Evolutionary conservation across 2,113 vertebrate species (phyloP).

Genomic region (Petroica traversi): DNA sequence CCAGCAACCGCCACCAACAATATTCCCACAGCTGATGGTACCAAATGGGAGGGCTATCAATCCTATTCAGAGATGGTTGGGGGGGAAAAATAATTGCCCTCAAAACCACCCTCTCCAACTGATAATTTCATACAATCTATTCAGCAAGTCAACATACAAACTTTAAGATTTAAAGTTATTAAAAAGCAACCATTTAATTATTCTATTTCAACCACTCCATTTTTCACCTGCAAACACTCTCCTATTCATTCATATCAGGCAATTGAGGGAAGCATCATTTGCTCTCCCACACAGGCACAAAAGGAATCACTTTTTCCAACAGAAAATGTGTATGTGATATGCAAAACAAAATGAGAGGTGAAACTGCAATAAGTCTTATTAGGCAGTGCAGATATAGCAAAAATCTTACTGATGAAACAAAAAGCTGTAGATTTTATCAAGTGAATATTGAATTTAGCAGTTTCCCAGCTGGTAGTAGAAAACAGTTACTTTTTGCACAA

Average conservation of each 20-base stretch:
- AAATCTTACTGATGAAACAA: neutral
- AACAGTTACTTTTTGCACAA: neutral
- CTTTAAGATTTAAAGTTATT: neutral
- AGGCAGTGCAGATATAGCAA: neutral
- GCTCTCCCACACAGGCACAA: neutral
- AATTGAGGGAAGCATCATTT: neutral
- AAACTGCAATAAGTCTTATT: neutral
- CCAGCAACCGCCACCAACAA: neutral
- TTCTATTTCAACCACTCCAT: neutral
- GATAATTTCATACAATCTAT: neutral
- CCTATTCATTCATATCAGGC: neutral
- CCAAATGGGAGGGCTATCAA: neutral
- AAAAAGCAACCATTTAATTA: neutral
- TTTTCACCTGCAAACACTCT: neutral
- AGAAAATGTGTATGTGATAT: accelerated
- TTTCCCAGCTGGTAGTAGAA: neutral
- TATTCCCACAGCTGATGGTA: neutral
- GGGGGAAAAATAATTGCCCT: neutral
- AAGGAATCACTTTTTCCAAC: neutral
- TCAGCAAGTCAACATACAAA: neutral
- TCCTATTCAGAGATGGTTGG: neutral
- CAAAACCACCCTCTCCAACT: neutral
- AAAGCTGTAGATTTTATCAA: neutral
- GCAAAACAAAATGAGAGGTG: neutral
- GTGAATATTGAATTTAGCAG: neutral